Base-by-base conservation (phyloP, 1,140 invertebrate genomes). In the Saccostrea glomerata region DNA sequence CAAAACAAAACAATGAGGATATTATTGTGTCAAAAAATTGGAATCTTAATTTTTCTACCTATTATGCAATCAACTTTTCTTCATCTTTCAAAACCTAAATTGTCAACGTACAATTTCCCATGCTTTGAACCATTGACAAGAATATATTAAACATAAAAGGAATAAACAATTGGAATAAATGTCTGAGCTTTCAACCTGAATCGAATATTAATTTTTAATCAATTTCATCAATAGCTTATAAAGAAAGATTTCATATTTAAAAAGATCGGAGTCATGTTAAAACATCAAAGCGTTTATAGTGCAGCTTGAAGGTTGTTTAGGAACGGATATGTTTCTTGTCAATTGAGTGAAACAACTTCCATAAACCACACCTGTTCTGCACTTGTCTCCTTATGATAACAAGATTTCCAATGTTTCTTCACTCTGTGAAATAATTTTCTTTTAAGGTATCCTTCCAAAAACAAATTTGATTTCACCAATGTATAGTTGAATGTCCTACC, bases 341-440 rank as follows among this genome's bases (percentile, higher is more conserved):
- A 25, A 23, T 30, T 2, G 5, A 36, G 11, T 77, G 23, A 11
- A 15, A 77, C 70, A 77, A 77, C 70, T 77, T 77, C 70, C 25
- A 77, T 23, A 77, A 77, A 25, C 70, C 70, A 77, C 70, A 77
- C 70, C 70, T 77, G 70, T 3, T 36, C 70, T 36, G 70, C 70
- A 77, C 70, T 77, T 4, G 23, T 12, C 11, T 15, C 25, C 30
- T 77, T 25, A 5, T 15, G 25, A 0, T 77, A 25, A 77, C 70
- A 77, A 36, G 11, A 13, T 15, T 30, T 30, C 25, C 70, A 17
- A 36, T 77, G 70, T 77, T 77, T 77, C 13, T 77, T 36, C 15
- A 25, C 30, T 47, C 47, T 30, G 70, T 77, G 17, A 25, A 77
- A 77, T 77, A 30, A 30, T 15, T 77, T 25, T 77, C 70, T 30